Evolutionary conservation across 2,797 vertebrate species (phyloP), one percentile per base, ranked within the genome.

Genomic region (Acestrorhynchus altus): DNA sequence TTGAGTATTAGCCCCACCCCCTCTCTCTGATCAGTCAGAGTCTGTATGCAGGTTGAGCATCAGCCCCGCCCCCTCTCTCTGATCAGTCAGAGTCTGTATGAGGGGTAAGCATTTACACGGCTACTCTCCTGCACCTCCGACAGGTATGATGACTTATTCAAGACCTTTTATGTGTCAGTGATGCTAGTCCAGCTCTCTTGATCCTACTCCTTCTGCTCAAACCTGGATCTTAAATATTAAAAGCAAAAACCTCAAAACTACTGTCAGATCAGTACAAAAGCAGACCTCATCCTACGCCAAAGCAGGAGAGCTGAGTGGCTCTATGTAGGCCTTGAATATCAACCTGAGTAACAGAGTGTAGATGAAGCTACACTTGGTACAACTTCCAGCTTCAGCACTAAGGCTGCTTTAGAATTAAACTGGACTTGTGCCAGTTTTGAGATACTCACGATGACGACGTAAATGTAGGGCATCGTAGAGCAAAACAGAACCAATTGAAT

Each of bases 241-340:
- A 69, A 47, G 26, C 1, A 44, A 26, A 31, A 47, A 18, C 52
- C n/a, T n/a, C 10, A 57, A 52, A 68, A 59, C 40, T 3, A 16
- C 40, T 59, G 51, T 72, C 52, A 28, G 39, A 26, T 72, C 35
- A 57, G 52, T 54, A 60, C 26, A 31, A 60, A 72, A 40, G 52
- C 51, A 71, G 24, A 35, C 20, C 56, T 70, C 63, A 65, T 44
- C 39, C 20, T 46, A 22, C 12, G 22, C 46, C 18, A 0, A 35
- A 49, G 44, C 26, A 35, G 10, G 24, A 52, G 9, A 51, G 66
- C 15, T n/a, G 46, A 68, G 66, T 20, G 11, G 66, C 26, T 51
- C 24, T 72, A 26, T 60, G 54, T 72, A 72, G 56, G 70, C 70
- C 70, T 60, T 16, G 46, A 60, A 56, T 22, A 28, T 20, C 22